Evolutionary conservation across 2,797 vertebrate genomes (phyloP), one percentile per base, ranked within the genome.

Genomic region (Pogonophryne albipinna): DNA sequence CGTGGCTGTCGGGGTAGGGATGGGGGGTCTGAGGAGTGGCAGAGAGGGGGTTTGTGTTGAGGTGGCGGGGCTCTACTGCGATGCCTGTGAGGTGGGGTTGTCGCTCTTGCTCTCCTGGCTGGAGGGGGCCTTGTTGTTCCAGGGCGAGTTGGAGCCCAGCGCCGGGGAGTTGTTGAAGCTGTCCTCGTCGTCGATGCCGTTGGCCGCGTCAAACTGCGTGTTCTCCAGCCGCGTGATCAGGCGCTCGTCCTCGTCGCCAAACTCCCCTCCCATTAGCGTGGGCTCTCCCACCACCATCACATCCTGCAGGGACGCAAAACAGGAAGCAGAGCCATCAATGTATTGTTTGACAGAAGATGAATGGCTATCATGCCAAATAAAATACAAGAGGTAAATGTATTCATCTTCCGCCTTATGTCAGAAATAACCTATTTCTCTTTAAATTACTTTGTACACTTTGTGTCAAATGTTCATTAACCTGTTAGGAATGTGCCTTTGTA

Each of bases 171-270:
- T 99, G 96, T 98, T 97, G 97, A 99, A 99, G 97, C 97, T 99
- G 97, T 99, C 97, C 94, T 99, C 97, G 46, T 99, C 98, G 23
- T 99, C 98, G 62, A 99, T 97, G 95, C 98, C 98, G 3, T 98
- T 99, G 95, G 97, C 96, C 1, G 97, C 97, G 70, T 99, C 98
- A 49, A 97, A 99, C 95, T 99, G 98, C 9, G 97, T 99, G 95
- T 99, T 99, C 96, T 99, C 98, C 95, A 99, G 96, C 87, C 98
- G 96, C n/a, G 98, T 99, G 96, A 99, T 99, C 93, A 99, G 96
- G 90, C 98, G 96, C 95, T 99, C 98, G 11, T 99, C 98, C 94
- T 99, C 97, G 63, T 99, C 98, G 15, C 98, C 98, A 68, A 99
- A 99, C 96, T 99, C 98, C 81, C 98, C 98, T 83, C 98, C 98